Base-by-base conservation (phyloP, 2,888 invertebrate genomes). In the Eugnorisma glareosa region DNA sequence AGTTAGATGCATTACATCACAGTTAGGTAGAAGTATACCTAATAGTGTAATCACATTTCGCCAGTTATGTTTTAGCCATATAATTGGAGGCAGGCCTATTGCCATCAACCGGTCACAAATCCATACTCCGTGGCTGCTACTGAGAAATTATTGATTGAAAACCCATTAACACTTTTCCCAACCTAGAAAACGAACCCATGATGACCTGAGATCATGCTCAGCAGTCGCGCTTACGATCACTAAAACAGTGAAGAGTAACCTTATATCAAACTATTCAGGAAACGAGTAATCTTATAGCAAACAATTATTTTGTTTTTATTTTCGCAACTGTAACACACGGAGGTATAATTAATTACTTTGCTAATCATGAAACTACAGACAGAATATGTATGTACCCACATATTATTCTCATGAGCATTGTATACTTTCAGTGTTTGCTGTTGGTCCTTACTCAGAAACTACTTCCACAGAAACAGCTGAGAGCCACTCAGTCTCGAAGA, bases 321-420 rank as follows among this genome's bases (percentile, higher is more conserved):
- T 74, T 75, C 77, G 45, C 3, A 40, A 28, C 11, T 48, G 13
- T 10, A 24, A 43, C n/a, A 18, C 40, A 43, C 18, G 15, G 64
- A 15, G 15, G 15, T 64, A 10, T 28, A 15, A 40, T 48, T 63
- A 67, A 57, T 63, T 54, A 48, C 1, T 64, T 40, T 28, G 10
- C 24, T 67, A n/a, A 35, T 54, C 31, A 48, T n/a, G 18, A 48
- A 77, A 51, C 48, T 75, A 24, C 67, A 77, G 63, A 57, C 37
- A 8, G 40, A 67, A 82, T 48, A 40, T 48, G 35, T 82, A 4
- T 10, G 1, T 59, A 21, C 31, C 57, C 15, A 57, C 57, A 15
- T 59, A 18, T 21, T 35, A 64, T 66, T 72, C 83, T 83, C 83
- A 35, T 48, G 63, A 83, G 83, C 45, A 70, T 70, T 54, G 51